Percentiles rank a stretch among this genome's conserved stretches.
These are phyloP conservation scores for Drosophila antonietae DNA, from an alignment of 2,888 invertebrate genomes.

Conservation along the genomic window DNA sequence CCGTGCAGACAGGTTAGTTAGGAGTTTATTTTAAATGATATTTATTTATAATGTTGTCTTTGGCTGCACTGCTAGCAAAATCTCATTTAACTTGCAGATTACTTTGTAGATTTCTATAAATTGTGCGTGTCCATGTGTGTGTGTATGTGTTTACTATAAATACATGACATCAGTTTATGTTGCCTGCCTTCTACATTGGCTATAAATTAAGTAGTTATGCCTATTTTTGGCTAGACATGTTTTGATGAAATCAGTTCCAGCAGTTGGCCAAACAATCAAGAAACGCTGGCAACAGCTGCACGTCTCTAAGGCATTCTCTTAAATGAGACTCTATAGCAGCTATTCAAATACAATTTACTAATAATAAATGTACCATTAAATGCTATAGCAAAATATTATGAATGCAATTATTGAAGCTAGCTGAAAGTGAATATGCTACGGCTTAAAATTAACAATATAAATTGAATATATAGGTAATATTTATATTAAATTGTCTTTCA, in stretches of 20 bases:
- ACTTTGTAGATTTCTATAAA: conserved; percentile 47
- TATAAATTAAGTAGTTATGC: conserved; percentile 33
- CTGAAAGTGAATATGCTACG: no score
- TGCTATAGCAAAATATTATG: not conserved
- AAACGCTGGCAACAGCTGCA: conserved; percentile 23
- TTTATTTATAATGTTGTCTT: conserved; percentile 75
- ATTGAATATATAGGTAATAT: no score
- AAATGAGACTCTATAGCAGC: not conserved
- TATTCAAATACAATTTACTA: not conserved
- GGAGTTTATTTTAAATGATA: conserved; percentile 77
- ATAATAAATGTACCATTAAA: conserved; percentile 4
- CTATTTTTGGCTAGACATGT: conserved; percentile 29
- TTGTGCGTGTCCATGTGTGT: conserved; percentile 11
- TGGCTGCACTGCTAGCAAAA: conserved; percentile 43
- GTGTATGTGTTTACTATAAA: conserved; percentile 36
- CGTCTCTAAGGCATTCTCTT: not conserved
- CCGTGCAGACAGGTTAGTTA: conserved; percentile 79
- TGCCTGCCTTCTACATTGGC: conserved; percentile 18
- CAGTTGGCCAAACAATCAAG: conserved; percentile 33
- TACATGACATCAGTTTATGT: conserved; percentile 36
- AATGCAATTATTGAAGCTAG: not conserved
- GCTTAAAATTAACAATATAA: no score
- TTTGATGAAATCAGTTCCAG: conserved; percentile 56
- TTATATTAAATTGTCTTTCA: no score
- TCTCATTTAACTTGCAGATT: conserved; percentile 78